These are phyloP conservation scores for Meloidogyne chitwoodi DNA, from an alignment of 1,140 invertebrate genomes.

Conservation along the genomic window DNA sequence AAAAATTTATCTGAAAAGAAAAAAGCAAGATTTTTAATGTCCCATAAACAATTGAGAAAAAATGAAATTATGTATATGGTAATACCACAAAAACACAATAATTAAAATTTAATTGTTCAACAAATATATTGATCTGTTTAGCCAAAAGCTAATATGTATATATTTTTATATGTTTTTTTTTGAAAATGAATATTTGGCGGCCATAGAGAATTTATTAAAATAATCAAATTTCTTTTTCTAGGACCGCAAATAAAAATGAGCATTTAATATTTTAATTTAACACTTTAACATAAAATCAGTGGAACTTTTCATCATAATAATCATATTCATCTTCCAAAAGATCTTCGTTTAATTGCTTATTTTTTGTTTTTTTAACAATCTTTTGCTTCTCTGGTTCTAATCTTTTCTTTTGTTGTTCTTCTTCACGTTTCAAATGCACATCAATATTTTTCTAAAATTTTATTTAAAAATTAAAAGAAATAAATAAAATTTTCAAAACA, in stretches of 20 bases:
- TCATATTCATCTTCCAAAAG: conserved; percentile 32
- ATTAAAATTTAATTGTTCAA: no score
- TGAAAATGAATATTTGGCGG: no score
- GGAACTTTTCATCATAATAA: conserved; percentile 14
- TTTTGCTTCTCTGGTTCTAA: conserved; percentile 16
- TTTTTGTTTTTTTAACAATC: conserved; percentile 27
- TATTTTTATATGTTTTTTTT: no score
- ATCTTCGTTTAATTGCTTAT: conserved; percentile 32
- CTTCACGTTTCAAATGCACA: conserved; percentile 13
- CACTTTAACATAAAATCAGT: not conserved
- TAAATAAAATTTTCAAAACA: no score
- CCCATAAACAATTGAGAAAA: no score
- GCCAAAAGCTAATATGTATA: no score
- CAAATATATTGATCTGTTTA: no score
- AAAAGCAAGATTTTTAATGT: no score
- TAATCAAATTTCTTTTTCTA: not conserved
- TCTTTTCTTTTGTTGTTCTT: conserved; percentile 16
- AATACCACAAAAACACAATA: no score
- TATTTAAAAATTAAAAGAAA: not conserved
- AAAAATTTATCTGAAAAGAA: no score
- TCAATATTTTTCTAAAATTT: conserved; percentile 8
- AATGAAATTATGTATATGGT: no score
- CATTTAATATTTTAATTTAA: not conserved
- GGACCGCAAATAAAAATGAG: not conserved
- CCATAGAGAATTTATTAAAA: not conserved